Conservation (phyloP, 2,113 vertebrate genomes). For the Rostratula benghalensis region DNA sequence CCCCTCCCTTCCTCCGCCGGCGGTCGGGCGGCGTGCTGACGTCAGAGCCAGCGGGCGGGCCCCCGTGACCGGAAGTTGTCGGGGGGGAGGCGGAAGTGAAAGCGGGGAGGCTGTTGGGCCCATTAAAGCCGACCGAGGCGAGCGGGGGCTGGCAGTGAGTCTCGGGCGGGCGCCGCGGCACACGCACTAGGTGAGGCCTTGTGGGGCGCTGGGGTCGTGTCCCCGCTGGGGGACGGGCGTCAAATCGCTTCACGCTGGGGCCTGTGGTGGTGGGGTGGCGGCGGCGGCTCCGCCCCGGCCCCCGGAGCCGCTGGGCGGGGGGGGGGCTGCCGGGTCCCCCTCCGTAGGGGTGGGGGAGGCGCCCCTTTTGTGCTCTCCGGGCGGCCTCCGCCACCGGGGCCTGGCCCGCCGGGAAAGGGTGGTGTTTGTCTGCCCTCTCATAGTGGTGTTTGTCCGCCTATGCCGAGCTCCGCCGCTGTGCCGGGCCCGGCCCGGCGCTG, state of each 20-base stretch:
- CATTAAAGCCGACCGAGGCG: slow-evolving; percentile 61
- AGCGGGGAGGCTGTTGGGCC: slow-evolving; percentile 57
- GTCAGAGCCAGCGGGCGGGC: neutral
- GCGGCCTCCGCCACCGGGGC: neutral
- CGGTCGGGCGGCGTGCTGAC: neutral
- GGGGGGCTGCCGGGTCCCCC: too few relatives aligned
- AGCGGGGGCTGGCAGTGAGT: neutral
- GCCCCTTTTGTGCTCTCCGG: neutral
- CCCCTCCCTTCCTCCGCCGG: too few relatives aligned
- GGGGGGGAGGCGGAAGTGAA: slow-evolving; percentile 59
- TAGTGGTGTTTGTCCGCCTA: neutral
- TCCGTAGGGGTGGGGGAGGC: neutral
- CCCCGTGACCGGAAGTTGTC: slow-evolving; percentile 62
- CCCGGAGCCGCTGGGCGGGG: neutral
- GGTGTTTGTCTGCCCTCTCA: neutral
- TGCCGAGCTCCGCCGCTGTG: neutral
- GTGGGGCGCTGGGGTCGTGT: rapidly evolving
- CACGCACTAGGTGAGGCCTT: neutral
- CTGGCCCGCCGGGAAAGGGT: too few relatives aligned
- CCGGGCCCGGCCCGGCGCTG: neutral
- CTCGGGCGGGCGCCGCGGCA: neutral
- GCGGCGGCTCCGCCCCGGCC: neutral
- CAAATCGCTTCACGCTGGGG: rapidly evolving
- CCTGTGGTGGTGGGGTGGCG: too few relatives aligned
- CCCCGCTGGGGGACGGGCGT: rapidly evolving